Conservation (phyloP, 2,797 vertebrate species). For the Pygocentrus nattereri region DNA sequence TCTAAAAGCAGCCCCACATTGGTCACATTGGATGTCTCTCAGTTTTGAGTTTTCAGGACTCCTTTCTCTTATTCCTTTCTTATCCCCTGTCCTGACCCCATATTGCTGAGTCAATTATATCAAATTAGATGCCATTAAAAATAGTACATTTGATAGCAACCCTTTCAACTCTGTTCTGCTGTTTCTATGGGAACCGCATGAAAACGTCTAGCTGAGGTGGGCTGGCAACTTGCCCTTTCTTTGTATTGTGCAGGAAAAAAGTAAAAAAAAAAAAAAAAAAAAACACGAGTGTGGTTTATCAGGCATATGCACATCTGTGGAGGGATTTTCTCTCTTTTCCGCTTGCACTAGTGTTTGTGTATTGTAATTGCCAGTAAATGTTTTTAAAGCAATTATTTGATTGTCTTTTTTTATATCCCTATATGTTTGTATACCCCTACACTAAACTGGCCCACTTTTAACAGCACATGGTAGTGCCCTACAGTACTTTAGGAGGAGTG, state of each 20-base stretch:
- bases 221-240: conserved; percentile 38
- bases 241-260: conserved; percentile 41
- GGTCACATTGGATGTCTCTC: conserved; percentile 38
- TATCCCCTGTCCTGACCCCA: conserved; percentile 51
- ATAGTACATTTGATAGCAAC: conserved; percentile 41
- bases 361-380: neutral
- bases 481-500: too few species aligned
- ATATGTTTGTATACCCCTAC: too few species aligned
- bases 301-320: conserved; percentile 32
- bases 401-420: neutral
- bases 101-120: conserved; percentile 62
- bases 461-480: too few species aligned
- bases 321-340: conserved; percentile 14
- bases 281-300: conserved; percentile 31
- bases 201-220: conserved; percentile 54
- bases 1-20: conserved; percentile 21
- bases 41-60: conserved; percentile 25
- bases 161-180: conserved; percentile 43
- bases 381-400: conserved; percentile 2
- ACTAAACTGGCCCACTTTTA: too few species aligned
- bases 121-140: conserved; percentile 61
- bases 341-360: conserved; percentile 18
- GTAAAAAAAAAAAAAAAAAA: conserved; percentile 2
- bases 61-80: conserved; percentile 34
- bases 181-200: conserved; percentile 62